Evolutionary conservation across 2,888 invertebrate genomes (phyloP).

Genomic region (Diogma glabrata): DNA sequence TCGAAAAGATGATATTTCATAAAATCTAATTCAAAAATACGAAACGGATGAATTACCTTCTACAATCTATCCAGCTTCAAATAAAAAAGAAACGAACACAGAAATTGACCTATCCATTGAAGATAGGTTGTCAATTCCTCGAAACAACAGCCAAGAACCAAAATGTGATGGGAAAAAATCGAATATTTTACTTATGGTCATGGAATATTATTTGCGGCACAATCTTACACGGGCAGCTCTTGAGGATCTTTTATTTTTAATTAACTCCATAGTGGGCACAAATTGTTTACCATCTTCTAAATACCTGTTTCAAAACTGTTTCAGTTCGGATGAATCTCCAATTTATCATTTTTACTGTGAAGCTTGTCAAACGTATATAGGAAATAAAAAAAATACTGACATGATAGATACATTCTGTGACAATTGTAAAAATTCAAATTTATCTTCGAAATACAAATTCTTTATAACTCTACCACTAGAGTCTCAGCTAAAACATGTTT

Average conservation of each 20-base stretch:
- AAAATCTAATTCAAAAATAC: too few species aligned
- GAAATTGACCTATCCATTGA: too few species aligned
- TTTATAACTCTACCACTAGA: background rate
- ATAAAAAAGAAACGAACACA: too few species aligned
- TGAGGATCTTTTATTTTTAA: background rate
- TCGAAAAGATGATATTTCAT: too few species aligned
- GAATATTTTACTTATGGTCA: constrained; percentile 1
- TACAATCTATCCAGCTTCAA: too few species aligned
- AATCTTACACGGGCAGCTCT: background rate
- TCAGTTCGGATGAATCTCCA: background rate
- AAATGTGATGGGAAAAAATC: too few species aligned
- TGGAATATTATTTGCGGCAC: constrained; percentile 3
- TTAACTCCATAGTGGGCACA: background rate
- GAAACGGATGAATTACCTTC: too few species aligned
- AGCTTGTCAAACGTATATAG: background rate
- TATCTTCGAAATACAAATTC: background rate
- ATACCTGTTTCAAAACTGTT: constrained; percentile 2
- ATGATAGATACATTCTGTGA: background rate
- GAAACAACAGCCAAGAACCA: too few species aligned
- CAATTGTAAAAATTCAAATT: background rate
- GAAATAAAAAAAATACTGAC: background rate
- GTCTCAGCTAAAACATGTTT: background rate
- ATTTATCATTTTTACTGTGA: background rate
- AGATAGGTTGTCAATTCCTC: too few species aligned
- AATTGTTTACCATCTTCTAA: background rate